Base-by-base conservation (phyloP, 2,113 vertebrate genomes). In the Lophius piscatorius region DNA sequence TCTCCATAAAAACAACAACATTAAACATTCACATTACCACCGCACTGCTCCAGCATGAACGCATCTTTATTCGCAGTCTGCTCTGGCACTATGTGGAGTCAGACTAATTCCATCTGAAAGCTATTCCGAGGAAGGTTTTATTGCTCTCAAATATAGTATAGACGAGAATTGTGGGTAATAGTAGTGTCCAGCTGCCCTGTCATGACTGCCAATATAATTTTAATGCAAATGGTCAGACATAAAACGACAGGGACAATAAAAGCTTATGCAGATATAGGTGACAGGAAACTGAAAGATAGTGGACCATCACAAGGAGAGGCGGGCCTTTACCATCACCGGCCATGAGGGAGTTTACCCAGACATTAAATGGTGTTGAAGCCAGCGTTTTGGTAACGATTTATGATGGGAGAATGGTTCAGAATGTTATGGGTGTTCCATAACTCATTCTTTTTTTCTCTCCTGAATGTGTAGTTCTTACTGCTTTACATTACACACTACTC, bases 101-200 rank as follows among this genome's bases (percentile, higher is more conserved):
- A 31, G 47, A 75, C 76, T 78, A 73, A 83, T 85, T 83, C 56
- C 35, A 65, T 63, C 66, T 63, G 54, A 67, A 83, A 70, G 83
- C 75, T 33, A 76, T 80, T 78, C 70, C 26, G 35, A 70, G 66
- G 62, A 80, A 83, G 52, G 58, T 80, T 64, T 74, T 78, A 71
- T 78, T 70, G 70, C 80, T 75, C 57, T 68, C 67, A 70, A 74
- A 60, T 46, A 65, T 50, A 31, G 22, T 59, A 56, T 48, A 63
- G 56, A 29, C 49, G 76, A 64, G 66, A 72, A 78, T 61, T 74
- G 48, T 44, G 71, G 34, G 46, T 67, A 68, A 76, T 52, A 58
- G 55, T 50, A 59, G 31, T 55, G 76, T 88, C 78, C 78, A 81
- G 71, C 78, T 83, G 77, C 72, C 80, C 56, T 38, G 52, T 36